A percentile compares a stretch with the other conserved stretches of the same genome.
Evolutionary conservation across 1,140 invertebrate genomes (phyloP).

Genomic region (Linepithema humile): DNA sequence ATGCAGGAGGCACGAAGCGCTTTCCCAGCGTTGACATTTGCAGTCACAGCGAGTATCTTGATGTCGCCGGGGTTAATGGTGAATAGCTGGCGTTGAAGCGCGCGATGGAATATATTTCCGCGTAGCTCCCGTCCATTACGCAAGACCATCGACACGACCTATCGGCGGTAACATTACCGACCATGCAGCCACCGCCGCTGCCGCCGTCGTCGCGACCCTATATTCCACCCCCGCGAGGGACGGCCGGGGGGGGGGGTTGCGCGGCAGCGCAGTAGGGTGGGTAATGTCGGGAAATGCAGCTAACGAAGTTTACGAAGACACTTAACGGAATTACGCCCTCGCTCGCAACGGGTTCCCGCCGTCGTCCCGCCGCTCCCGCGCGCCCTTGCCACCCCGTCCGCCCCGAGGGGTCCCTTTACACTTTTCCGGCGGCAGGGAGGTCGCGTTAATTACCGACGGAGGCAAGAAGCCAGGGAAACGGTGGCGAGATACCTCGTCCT

Average conservation of each 20-base stretch:
- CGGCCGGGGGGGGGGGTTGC: slow-evolving; percentile 29
- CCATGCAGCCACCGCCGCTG: background rate
- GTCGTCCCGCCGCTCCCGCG: background rate
- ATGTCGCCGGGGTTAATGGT: background rate
- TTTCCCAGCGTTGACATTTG: background rate
- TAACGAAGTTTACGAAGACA: slow-evolving; percentile 75
- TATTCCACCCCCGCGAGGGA: slow-evolving; percentile 16
- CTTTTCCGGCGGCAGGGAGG: slow-evolving; percentile 67
- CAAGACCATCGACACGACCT: slow-evolving; percentile 41
- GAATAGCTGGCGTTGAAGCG: background rate
- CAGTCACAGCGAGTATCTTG: background rate
- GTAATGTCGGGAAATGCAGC: slow-evolving; percentile 74
- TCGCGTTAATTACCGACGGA: slow-evolving; percentile 73
- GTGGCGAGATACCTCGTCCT: slow-evolving; percentile 71
- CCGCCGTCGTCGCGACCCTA: background rate
- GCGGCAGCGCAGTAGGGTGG: slow-evolving; percentile 58
- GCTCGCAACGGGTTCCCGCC: slow-evolving; percentile 63
- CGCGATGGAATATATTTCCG: slow-evolving; percentile 19
- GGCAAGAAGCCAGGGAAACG: slow-evolving; percentile 71
- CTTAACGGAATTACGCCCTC: slow-evolving; percentile 74
- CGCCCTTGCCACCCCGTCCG: background rate
- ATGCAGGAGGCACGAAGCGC: background rate
- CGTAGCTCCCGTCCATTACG: slow-evolving; percentile 15
- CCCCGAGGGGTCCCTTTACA: slow-evolving; percentile 16
- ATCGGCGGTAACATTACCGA: slow-evolving; percentile 51